Evolutionary conservation across 2,797 vertebrate species (phyloP).

Genomic region (Pipistrellus nathusii): DNA sequence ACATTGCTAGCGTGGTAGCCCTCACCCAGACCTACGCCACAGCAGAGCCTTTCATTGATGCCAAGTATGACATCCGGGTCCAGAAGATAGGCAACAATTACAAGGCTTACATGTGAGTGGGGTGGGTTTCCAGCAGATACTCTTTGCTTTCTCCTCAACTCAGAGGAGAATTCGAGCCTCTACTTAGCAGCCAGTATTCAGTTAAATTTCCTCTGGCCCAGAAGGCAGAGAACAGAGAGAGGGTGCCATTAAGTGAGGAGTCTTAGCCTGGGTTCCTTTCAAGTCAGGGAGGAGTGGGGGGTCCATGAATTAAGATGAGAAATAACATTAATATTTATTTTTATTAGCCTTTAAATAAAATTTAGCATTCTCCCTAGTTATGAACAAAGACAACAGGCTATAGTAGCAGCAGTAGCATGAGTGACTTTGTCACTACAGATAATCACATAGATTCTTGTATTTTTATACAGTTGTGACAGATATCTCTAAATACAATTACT

Average conservation of each 20-base stretch:
- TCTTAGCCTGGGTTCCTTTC: neutral
- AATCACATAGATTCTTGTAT: conserved; percentile 10
- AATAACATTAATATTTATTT: conserved; percentile 48
- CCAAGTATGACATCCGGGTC: conserved; percentile 99
- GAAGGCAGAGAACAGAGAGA: neutral
- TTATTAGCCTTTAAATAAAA: conserved; percentile 17
- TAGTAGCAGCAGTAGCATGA: neutral
- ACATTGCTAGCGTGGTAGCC: conserved; percentile 99
- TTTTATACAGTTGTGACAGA: neutral
- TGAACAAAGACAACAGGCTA: neutral
- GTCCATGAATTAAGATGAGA: neutral
- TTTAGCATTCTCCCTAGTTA: neutral
- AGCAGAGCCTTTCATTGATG: conserved; percentile 97
- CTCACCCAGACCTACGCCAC: conserved; percentile 99
- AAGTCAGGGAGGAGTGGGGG: neutral
- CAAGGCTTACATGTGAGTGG: conserved; percentile 98
- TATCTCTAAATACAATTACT: neutral
- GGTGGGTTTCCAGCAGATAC: neutral
- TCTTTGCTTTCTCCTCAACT: neutral
- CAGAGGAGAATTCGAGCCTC: neutral
- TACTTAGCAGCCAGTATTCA: neutral
- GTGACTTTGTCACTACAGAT: conserved; percentile 9
- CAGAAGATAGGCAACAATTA: conserved; percentile 99
- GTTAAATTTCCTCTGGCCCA: neutral
- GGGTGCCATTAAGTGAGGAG: neutral